Base-by-base conservation (phyloP, 2,113 vertebrate species). In the Athene cunicularia region DNA sequence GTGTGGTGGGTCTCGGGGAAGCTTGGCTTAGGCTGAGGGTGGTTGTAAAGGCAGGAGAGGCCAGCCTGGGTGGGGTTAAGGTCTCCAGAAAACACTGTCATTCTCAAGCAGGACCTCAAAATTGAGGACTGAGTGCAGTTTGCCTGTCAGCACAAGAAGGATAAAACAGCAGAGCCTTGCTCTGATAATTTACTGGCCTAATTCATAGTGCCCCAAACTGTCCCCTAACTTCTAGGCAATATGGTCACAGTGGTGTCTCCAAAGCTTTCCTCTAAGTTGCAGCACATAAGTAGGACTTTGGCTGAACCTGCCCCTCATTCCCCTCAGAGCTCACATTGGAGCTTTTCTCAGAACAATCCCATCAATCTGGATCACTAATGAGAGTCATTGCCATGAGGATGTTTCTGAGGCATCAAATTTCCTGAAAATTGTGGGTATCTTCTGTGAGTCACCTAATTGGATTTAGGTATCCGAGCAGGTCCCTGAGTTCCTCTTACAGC, bases 31-130 rank as follows among this genome's bases (percentile, higher is more conserved):
- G 3, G 9, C 50, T 81, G 35, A 23, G 3, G 15, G 16, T 30
- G 26, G 6, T 35, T 72, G n/a, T 18, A 68, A 60, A 80, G 37
- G 32, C 17, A 47, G 30, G 49, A 70, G 14, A 60, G 11, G 12
- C 7, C 33, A 62, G 16, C 6, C 43, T 59, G 6, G 5, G 5
- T 3, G 4, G 14, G 2, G 2, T 15, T 8, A 16, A 56, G 12
- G 15, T 9, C 27, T 94, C 60, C 74, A 63, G 9, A 71, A 86
- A 91, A 58, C 63, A 60, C 8, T 3, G 7, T 2, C 7, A 2
- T 3, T 26, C 26, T 53, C 55, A 62, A 63, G 27, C 11, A 93
- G 50, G 11, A 50, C 28, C 47, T 71, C 60, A 77, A 19, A n/a
- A 20, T 22, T 71, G 45, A 85, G 9, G 16, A 22, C 4, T 41